phyloP scores from a whole-genome alignment of 2,113 vertebrate species.

The Mesocricetus auratus region DNA sequence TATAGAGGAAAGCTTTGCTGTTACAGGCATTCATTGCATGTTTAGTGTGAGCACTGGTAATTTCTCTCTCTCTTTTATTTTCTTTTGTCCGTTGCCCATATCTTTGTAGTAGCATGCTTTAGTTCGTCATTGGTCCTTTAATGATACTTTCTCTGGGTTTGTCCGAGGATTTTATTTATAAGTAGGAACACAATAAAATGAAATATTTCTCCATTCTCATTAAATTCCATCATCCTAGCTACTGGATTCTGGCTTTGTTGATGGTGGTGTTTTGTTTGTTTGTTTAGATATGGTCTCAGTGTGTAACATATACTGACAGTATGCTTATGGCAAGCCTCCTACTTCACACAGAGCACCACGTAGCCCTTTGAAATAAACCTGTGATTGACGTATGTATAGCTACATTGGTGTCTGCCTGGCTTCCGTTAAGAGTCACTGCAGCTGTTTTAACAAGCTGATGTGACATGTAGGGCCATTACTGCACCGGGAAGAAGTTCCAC shows the following conservation, averaged over 20 bases:
- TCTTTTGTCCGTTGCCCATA: not conserved
- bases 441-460: not conserved
- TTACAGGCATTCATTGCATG: not conserved
- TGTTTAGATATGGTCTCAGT: not conserved
- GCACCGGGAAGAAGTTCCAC: not conserved
- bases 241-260: not conserved
- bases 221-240: not conserved
- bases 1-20: not conserved
- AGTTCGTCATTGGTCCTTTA: not conserved
- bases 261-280: not conserved
- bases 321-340: not conserved
- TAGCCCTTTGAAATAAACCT: constrained; percentile 4
- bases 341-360: not conserved
- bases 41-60: not conserved
- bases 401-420: not conserved
- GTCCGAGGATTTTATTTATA: not conserved
- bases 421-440: not conserved
- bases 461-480: not conserved
- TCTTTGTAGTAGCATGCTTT: not conserved
- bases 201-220: not conserved
- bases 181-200: not conserved
- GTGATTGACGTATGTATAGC: not conserved
- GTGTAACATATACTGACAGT: not conserved
- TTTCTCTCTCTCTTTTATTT: not conserved
- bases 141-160: not conserved